Conservation (phyloP, 2,888 invertebrate genomes). For the Chloroclystis v-ata region DNA sequence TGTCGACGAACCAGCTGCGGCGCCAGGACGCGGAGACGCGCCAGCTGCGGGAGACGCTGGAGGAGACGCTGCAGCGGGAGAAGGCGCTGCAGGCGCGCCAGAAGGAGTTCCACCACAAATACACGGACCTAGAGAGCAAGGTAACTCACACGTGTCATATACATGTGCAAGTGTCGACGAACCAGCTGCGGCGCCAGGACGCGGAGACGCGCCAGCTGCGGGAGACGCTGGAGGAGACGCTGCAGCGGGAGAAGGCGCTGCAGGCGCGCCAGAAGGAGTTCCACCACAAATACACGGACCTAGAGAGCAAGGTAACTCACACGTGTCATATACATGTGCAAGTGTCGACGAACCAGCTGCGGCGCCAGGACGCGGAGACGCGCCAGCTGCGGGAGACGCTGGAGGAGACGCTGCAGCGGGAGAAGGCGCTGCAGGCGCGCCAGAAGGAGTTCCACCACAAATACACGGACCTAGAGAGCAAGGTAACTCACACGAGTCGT, state of each 20-base stretch:
- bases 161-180: no score
- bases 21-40: no score
- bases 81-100: no score
- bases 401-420: constrained; percentile 84
- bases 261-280: constrained; percentile 89
- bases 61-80: no score
- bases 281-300: constrained; percentile 82
- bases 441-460: constrained; percentile 89
- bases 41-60: no score
- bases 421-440: constrained; percentile 86
- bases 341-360: constrained; percentile 91
- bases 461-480: constrained; percentile 64
- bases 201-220: constrained; percentile 92
- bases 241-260: constrained; percentile 85
- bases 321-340: no score
- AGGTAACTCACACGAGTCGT: background rate
- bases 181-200: constrained; percentile 93
- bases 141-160: no score
- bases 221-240: constrained; percentile 86
- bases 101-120: no score
- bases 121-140: no score
- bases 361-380: constrained; percentile 95
- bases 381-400: constrained; percentile 88
- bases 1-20: no score
- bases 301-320: background rate